phyloP scores from a whole-genome alignment of 1,140 invertebrate genomes.

The Sminthurinus signatus region DNA sequence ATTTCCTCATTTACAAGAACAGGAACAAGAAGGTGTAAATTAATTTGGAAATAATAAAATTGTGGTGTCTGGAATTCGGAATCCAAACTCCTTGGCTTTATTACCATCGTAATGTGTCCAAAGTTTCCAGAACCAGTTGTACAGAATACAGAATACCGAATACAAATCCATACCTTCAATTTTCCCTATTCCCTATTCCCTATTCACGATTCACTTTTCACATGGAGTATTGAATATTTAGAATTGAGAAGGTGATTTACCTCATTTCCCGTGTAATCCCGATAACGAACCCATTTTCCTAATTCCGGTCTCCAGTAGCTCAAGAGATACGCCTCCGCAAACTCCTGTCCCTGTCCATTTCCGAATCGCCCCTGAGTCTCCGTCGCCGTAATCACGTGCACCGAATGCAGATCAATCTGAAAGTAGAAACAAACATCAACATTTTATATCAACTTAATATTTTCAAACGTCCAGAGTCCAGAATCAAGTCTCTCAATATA shows the following conservation, averaged over 20 bases:
- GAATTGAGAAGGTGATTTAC: constrained; percentile 46
- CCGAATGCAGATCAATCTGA: constrained; percentile 61
- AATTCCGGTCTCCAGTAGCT: constrained; percentile 69
- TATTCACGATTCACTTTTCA: no score
- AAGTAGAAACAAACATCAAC: no score
- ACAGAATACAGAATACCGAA: not conserved
- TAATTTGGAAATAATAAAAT: no score
- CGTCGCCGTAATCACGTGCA: constrained; percentile 69
- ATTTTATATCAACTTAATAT: no score
- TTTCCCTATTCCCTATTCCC: not conserved
- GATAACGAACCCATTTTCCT: constrained; percentile 65
- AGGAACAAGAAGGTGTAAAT: no score
- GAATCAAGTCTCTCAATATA: no score
- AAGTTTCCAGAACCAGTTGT: not conserved
- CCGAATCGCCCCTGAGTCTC: constrained; percentile 80
- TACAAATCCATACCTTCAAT: not conserved
- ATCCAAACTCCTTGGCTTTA: no score
- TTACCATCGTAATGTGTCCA: not conserved
- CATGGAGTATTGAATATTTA: not conserved
- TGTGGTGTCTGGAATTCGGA: no score
- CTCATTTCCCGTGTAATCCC: constrained; percentile 61
- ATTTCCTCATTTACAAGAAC: no score
- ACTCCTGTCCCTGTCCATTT: constrained; percentile 75
- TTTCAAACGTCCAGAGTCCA: no score
- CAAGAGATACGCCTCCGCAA: constrained; percentile 65